phyloP scores from a whole-genome alignment of 2,113 vertebrate species.

The Reinhardtius hippoglossoides region DNA sequence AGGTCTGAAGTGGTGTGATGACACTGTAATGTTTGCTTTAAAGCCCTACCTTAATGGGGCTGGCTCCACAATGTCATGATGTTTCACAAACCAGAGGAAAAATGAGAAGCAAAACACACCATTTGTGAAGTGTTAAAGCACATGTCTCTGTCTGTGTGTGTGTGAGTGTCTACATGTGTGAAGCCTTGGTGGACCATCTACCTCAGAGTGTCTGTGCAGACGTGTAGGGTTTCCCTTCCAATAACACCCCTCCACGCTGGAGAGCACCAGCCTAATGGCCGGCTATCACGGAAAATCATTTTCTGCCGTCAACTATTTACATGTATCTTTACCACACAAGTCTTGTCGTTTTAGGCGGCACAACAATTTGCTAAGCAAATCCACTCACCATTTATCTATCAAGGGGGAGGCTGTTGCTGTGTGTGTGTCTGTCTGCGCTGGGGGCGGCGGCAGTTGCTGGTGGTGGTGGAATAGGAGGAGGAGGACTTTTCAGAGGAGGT shows the following conservation, averaged over 20 bases:
- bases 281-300: conserved; percentile 75
- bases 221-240: conserved; percentile 73
- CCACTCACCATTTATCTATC: conserved; percentile 75
- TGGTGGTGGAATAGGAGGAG: conserved; percentile 7
- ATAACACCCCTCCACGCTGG: conserved; percentile 62
- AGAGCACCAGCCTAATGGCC: conserved; percentile 64
- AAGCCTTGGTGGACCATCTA: conserved; percentile 58
- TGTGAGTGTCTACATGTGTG: conserved; percentile 40
- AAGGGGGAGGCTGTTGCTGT: conserved; percentile 56
- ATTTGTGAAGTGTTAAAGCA: conserved; percentile 62
- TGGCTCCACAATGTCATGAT: conserved; percentile 67
- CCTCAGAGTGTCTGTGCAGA: conserved; percentile 58
- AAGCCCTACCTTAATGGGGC: conserved; percentile 74
- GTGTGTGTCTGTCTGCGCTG: conserved; percentile 25
- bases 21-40: conserved; percentile 83
- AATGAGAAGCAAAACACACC: conserved; percentile 70
- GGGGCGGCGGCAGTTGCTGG: conserved; percentile 9
- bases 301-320: conserved; percentile 74
- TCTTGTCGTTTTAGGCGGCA: conserved; percentile 72
- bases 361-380: conserved; percentile 84
- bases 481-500: conserved; percentile 37
- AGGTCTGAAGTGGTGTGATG: conserved; percentile 81
- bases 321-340: conserved; percentile 77
- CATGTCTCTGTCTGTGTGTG: conserved; percentile 33
- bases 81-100: conserved; percentile 67